Evolutionary conservation across 2,113 vertebrate genomes (phyloP).

Genomic region (Caretta caretta): DNA sequence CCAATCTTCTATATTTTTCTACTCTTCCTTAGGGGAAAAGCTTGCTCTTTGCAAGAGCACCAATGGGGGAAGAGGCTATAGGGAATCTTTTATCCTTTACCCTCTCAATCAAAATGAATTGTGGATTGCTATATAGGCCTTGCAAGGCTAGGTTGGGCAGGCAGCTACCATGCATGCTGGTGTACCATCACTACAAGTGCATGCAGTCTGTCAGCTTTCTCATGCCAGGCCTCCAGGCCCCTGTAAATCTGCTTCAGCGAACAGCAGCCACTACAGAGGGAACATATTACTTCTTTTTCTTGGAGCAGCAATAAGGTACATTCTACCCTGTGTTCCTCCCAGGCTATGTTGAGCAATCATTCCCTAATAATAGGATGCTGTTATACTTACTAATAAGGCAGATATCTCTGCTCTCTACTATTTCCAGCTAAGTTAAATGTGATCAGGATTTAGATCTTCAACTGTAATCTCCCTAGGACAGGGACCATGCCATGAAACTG

Average conservation of each 20-base stretch:
- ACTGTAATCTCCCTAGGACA: not conserved
- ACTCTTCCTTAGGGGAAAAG: not conserved
- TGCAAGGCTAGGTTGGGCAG: not conserved
- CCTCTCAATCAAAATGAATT: not conserved
- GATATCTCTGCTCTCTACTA: not conserved
- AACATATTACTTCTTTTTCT: not conserved
- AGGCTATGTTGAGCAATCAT: not conserved
- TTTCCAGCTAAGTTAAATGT: not conserved
- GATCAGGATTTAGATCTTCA: too few relatives aligned
- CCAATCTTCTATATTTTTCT: not conserved
- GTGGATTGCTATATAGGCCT: not conserved
- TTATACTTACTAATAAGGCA: not conserved
- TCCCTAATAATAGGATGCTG: too few relatives aligned
- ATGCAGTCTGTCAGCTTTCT: not conserved
- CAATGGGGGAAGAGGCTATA: not conserved
- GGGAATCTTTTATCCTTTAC: not conserved
- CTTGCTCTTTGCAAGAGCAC: not conserved
- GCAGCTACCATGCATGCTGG: not conserved
- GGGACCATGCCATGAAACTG: not conserved
- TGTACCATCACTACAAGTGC: not conserved
- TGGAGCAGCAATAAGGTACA: not conserved
- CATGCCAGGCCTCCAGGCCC: not conserved
- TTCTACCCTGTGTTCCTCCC: not conserved
- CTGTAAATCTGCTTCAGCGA: not conserved
- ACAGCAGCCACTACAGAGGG: not conserved